Base-by-base conservation (phyloP, 2,113 vertebrate genomes). In the Sprattus sprattus region DNA sequence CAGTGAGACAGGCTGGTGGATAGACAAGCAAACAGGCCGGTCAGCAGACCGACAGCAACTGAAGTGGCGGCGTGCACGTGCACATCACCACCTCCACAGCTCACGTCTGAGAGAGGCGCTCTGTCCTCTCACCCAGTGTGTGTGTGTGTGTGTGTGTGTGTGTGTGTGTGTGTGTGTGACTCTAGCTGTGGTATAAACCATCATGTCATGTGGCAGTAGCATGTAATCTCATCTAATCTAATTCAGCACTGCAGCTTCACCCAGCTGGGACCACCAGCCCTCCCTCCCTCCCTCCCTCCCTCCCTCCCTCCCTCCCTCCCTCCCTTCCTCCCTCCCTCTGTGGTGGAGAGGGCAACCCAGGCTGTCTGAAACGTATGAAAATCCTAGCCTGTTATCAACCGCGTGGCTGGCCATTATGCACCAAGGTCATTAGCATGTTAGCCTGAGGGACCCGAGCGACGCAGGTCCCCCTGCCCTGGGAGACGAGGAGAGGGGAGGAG, bases 341-440 rank as follows among this genome's bases (percentile, higher is more conserved):
- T 3, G 13, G 32, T 8, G 25, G 64, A 13, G 64, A 28, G 0
- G 32, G 71, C 71, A 78, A 32, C 28, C 25, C 10, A 4, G 25
- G 28, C 13, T 78, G 71, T 78, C 71, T 78, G 28, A 78, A 32
- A 32, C 71, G 32, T 78, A 78, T 32, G 71, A 78, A 78, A 78
- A 78, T 78, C 3, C 71, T 4, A 32, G 71, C 1, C 25, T 13
- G 28, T 39, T 78, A 32, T 32, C 25, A 44, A 32, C 28, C 25
- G 71, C 71, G 32, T 78, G 71, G 71, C 25, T 78, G 71, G 71
- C 64, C 71, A 78, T 78, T 78, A 78, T 71, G 71, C 71, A 13
- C 11, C 28, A 3, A 1, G 25, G 25, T 39, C 71, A 78, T 78
- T 78, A 78, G 71, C 25, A 67, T 60, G 64, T 28, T 10, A 28